These are phyloP conservation scores for Patella pellucida DNA, from an alignment of 2,888 invertebrate species.

Conservation along the genomic window DNA sequence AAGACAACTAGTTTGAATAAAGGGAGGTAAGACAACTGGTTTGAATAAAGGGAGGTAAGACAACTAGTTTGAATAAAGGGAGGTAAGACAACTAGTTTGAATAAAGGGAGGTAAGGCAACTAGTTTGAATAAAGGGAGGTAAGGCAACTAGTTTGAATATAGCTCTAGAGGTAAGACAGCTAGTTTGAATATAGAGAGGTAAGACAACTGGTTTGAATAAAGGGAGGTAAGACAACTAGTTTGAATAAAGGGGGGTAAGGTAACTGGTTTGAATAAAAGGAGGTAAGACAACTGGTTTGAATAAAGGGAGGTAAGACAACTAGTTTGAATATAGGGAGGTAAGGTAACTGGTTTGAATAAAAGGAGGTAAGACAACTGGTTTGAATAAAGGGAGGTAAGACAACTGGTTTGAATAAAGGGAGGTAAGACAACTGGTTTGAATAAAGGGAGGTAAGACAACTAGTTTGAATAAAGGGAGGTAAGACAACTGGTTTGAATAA, in stretches of 20 bases:
- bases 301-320: neutral
- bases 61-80: neutral
- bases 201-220: neutral
- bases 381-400: neutral
- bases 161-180: neutral
- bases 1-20: neutral
- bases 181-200: neutral
- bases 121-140: neutral
- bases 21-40: neutral
- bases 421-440: neutral
- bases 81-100: neutral
- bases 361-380: neutral
- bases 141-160: neutral
- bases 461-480: neutral
- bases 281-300: neutral
- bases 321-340: neutral
- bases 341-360: neutral
- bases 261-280: neutral
- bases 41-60: neutral
- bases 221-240: neutral
- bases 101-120: neutral
- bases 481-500: neutral
- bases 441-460: neutral
- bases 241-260: neutral
- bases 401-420: neutral